A percentile compares a stretch with the other conserved stretches of the same genome.
These are phyloP conservation scores for Xiphorhynchus elegans DNA, from an alignment of 2,113 vertebrate species.

Conservation along the genomic window DNA sequence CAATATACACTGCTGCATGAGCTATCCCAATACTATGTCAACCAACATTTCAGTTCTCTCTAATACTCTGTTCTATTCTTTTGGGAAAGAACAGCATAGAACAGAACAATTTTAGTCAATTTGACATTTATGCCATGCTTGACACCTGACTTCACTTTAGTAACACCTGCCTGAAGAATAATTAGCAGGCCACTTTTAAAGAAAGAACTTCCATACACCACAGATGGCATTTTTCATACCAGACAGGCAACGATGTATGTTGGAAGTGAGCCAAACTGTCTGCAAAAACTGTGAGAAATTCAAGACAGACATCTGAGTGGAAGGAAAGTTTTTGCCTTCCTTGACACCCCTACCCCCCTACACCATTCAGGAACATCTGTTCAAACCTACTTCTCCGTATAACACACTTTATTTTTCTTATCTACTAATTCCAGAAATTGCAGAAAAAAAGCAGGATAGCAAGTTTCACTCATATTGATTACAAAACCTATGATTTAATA, in stretches of 20 bases:
- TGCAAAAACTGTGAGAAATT: constrained; percentile 83
- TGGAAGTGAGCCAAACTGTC: constrained; percentile 80
- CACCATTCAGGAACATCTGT: constrained; percentile 67
- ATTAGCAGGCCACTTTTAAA: constrained; percentile 71
- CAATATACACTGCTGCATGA: not conserved
- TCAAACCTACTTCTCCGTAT: constrained; percentile 26
- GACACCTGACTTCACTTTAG: constrained; percentile 80
- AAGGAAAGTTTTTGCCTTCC: constrained; percentile 70
- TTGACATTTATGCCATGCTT: constrained; percentile 50
- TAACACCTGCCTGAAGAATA: constrained; percentile 76
- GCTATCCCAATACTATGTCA: not conserved
- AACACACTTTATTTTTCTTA: constrained; percentile 47
- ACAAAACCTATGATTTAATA: constrained; percentile 14
- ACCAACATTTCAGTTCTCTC: not conserved
- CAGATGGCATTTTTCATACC: constrained; percentile 80
- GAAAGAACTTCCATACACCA: constrained; percentile 72
- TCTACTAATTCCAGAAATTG: constrained; percentile 36
- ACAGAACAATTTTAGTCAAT: constrained; percentile 59
- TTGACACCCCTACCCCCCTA: not conserved
- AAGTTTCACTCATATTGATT: not conserved
- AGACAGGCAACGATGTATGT: constrained; percentile 75
- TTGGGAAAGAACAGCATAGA: constrained; percentile 24
- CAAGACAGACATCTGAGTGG: constrained; percentile 74
- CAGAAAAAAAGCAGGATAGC: not conserved
- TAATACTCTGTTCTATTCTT: constrained; percentile 35